Evolutionary conservation across 2,797 vertebrate species (phyloP).

Genomic region (Aphelocoma californica): DNA sequence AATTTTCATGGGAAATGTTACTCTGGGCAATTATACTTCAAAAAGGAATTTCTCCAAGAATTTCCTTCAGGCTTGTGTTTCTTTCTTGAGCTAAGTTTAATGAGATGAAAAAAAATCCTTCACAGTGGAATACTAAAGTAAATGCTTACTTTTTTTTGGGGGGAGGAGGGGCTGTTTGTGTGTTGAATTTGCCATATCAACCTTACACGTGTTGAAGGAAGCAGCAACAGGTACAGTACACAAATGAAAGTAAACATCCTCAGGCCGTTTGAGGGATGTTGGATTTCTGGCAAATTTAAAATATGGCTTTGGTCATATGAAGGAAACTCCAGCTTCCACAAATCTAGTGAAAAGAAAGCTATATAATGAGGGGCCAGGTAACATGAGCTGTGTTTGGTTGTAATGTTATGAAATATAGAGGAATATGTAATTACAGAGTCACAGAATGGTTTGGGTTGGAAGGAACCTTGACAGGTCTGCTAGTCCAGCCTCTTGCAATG

Average conservation of each 20-base stretch:
- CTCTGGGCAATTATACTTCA: background rate
- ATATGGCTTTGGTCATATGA: background rate
- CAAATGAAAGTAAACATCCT: background rate
- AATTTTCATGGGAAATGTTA: background rate
- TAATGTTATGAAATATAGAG: background rate
- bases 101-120: background rate
- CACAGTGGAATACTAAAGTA: background rate
- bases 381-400: background rate
- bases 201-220: background rate
- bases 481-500: background rate
- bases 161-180: background rate
- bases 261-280: background rate
- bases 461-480: background rate
- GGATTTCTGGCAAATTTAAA: background rate
- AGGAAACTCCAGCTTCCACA: background rate
- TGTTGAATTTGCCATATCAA: background rate
- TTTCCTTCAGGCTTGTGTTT: conserved; percentile 30
- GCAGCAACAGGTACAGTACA: background rate
- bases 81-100: conserved; percentile 12
- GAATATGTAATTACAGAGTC: background rate
- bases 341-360: background rate
- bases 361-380: background rate
- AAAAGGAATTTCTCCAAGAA: background rate
- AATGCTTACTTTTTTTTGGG: background rate
- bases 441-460: background rate